A percentile compares a stretch with the other conserved stretches of the same genome.
Conservation (phyloP, 2,888 invertebrate species). For the Malacosoma neustria region DNA sequence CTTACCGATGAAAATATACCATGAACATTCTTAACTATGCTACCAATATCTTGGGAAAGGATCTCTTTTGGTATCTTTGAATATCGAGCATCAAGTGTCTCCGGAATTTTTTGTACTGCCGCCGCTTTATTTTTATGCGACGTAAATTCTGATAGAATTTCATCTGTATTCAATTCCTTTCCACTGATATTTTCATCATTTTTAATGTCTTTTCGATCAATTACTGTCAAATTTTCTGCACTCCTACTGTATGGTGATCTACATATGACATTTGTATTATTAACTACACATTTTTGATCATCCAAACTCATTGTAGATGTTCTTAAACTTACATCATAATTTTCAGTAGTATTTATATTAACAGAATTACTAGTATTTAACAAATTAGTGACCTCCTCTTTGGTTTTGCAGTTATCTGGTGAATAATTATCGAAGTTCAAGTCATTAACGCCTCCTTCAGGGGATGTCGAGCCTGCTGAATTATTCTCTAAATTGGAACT, state of each 20-base stretch:
- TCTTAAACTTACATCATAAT: constrained; percentile 24
- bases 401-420: constrained; percentile 14
- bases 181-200: constrained; percentile 20
- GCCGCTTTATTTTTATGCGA: constrained; percentile 44
- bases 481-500: constrained; percentile 14
- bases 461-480: constrained; percentile 22
- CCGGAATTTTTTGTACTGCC: constrained; percentile 47
- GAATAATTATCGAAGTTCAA: constrained; percentile 18
- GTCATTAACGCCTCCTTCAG: constrained; percentile 20
- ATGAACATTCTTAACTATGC: constrained; percentile 65
- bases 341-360: constrained; percentile 10
- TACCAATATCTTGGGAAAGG: constrained; percentile 54
- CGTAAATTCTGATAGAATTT: constrained; percentile 45
- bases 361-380: constrained; percentile 6
- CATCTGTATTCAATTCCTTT: constrained; percentile 38
- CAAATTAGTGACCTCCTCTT: constrained; percentile 15
- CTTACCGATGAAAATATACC: constrained; percentile 66
- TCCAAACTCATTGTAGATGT: constrained; percentile 47
- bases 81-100: constrained; percentile 34
- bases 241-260: constrained; percentile 43
- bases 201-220: constrained; percentile 16
- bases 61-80: constrained; percentile 52
- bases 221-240: constrained; percentile 46
- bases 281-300: constrained; percentile 24
- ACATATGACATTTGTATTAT: constrained; percentile 13